These are phyloP conservation scores for Paramuricea clavata DNA, from an alignment of 92 coral and sea anemone genomes.

Conservation along the genomic window DNA sequence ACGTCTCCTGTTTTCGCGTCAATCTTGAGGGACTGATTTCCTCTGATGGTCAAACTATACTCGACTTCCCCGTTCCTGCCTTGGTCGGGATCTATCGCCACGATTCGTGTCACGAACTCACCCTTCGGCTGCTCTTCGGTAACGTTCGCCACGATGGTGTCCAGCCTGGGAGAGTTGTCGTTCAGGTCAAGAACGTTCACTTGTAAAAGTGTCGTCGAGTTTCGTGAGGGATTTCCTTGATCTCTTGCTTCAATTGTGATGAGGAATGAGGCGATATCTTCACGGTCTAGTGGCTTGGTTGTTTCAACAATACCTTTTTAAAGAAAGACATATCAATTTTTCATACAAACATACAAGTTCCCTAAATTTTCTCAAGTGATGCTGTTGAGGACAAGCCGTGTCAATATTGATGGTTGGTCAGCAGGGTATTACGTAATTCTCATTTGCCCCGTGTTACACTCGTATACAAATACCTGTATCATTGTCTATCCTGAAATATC, in stretches of 20 bases:
- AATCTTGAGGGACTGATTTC: constrained; percentile 63
- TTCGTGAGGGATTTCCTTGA: constrained; percentile 71
- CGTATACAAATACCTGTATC: constrained; percentile 69
- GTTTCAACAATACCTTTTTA: constrained; percentile 80
- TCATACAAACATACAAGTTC: neutral
- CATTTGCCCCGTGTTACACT: too few relatives aligned
- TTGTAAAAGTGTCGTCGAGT: constrained; percentile 63
- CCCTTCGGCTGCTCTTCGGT: constrained; percentile 80
- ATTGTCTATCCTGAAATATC: constrained; percentile 71
- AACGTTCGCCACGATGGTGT: constrained; percentile 77
- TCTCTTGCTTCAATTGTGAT: constrained; percentile 78
- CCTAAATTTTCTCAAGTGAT: too few relatives aligned
- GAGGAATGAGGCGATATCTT: constrained; percentile 65
- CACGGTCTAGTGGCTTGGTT: constrained; percentile 77
- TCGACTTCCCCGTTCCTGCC: constrained; percentile 78
- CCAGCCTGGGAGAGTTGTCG: constrained; percentile 79
- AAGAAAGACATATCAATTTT: neutral
- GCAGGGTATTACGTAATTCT: too few relatives aligned
- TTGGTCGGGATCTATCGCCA: constrained; percentile 83
- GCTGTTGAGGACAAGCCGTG: too few relatives aligned
- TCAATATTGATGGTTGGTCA: too few relatives aligned
- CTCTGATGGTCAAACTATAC: constrained; percentile 67
- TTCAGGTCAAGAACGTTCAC: constrained; percentile 83
- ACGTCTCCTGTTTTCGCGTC: constrained; percentile 76
- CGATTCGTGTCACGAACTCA: constrained; percentile 75